Percentiles rank a stretch among this genome's conserved stretches.
Evolutionary conservation across 2,888 invertebrate species (phyloP).

Genomic region (Hemicrepidius hirtus): DNA sequence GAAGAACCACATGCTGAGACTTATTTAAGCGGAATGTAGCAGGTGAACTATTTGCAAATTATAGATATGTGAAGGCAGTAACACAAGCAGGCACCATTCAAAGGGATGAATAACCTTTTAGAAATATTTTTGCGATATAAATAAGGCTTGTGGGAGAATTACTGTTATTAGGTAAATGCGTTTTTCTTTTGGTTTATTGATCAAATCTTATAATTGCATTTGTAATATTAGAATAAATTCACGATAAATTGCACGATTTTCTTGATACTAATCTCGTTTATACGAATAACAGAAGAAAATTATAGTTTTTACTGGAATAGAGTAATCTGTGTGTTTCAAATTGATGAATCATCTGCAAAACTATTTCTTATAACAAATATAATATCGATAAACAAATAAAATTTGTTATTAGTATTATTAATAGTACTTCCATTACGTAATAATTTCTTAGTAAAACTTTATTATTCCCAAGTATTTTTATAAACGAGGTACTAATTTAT

Average conservation of each 20-base stretch:
- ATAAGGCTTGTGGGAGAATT: conserved; percentile 17
- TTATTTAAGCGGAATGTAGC: conserved; percentile 39
- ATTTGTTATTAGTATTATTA: conserved; percentile 1
- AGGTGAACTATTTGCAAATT: conserved; percentile 45
- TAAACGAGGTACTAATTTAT: neutral
- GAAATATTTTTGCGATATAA: conserved; percentile 20
- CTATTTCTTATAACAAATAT: conserved; percentile 1
- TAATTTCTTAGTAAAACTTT: neutral
- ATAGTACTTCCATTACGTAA: conserved; percentile 18
- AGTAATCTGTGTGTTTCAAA: conserved; percentile 8
- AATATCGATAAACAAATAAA: conserved; percentile 6
- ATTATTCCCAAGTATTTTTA: neutral
- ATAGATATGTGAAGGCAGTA: conserved; percentile 40
- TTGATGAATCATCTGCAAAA: conserved; percentile 1
- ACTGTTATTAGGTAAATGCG: conserved; percentile 24
- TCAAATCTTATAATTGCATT: conserved; percentile 11
- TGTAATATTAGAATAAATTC: conserved; percentile 25
- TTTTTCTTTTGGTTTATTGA: conserved; percentile 3
- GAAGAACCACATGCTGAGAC: conserved; percentile 29
- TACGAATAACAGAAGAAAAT: conserved; percentile 21
- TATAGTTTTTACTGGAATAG: conserved; percentile 23
- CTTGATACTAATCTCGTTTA: neutral
- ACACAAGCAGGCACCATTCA: conserved; percentile 5
- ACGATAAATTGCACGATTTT: conserved; percentile 19
- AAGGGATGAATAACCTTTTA: conserved; percentile 41